Evolutionary conservation across 2,888 invertebrate genomes (phyloP).

Genomic region (Cetonia aurata): DNA sequence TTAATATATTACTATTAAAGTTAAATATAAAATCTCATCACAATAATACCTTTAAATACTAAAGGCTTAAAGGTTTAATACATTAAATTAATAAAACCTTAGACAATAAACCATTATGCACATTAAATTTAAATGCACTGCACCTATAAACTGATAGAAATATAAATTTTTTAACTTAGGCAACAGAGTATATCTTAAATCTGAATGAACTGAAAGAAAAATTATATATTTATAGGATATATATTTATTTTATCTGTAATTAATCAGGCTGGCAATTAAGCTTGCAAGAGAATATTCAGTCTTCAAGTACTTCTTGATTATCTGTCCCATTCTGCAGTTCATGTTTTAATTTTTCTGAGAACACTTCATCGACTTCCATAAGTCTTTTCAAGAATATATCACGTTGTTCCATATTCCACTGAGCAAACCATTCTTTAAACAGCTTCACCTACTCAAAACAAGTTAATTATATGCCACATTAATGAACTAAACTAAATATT

Average conservation of each 20-base stretch:
- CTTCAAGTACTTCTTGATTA: constrained; percentile 50
- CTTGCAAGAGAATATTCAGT: constrained; percentile 43
- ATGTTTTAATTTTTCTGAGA: constrained; percentile 77
- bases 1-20: constrained; percentile 22
- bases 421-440: constrained; percentile 86
- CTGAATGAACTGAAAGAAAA: too few species aligned
- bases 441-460: constrained; percentile 74
- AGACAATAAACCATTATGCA: constrained; percentile 2
- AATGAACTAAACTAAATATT: constrained; percentile 17
- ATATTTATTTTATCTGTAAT: constrained; percentile 16
- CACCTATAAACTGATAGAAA: constrained; percentile 11
- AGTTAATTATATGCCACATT: background rate
- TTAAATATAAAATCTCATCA: constrained; percentile 29
- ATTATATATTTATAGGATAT: background rate
- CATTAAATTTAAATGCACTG: constrained; percentile 18
- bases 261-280: background rate
- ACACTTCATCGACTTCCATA: constrained; percentile 78
- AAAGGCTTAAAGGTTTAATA: constrained; percentile 13
- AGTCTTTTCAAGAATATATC: constrained; percentile 78
- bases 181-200: too few species aligned
- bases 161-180: background rate
- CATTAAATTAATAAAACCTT: constrained; percentile 9
- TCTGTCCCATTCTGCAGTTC: constrained; percentile 66
- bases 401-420: constrained; percentile 82
- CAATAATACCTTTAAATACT: constrained; percentile 5